Base-by-base conservation (phyloP, 2,113 vertebrate genomes). In the Coryphaenoides rupestris region DNA sequence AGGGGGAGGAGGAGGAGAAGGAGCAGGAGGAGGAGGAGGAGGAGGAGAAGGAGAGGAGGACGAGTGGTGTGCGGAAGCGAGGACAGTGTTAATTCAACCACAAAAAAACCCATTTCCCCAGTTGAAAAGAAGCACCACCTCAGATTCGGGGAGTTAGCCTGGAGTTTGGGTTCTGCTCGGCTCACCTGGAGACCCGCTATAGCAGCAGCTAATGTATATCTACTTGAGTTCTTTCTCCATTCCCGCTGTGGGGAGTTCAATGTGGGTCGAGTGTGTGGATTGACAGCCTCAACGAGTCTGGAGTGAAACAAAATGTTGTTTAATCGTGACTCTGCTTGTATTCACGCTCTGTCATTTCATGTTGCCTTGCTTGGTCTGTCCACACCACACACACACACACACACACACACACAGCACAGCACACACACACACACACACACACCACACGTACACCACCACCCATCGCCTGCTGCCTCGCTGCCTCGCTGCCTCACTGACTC, bases 181-280 rank as follows among this genome's bases (percentile, higher is more conserved):
- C 78, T 80, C 65, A 55, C 64, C 66, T 60, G 52, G 56, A 61
- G 55, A 65, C 60, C 70, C 66, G 54, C 60, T 59, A 55, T 65
- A 65, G 62, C 74, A 74, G 76, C 69, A 12, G 17, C n/a, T 55
- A n/a, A n/a, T n/a, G n/a, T n/a, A 5, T 40, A 40, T 40, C 9
- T 12, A 7, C 9, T 12, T 40, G 13, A 21, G 53, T 55, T 55
- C 7, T 55, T 21, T 55, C 19, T 19, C 53, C 52, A 49, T 49
- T 17, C 15, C 47, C 47, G 17, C 47, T 50, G 47, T n/a, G 16
- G 47, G 15, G n/a, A 50, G 6, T 40, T 40, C 9, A 2, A 2
- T 40, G 6, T 40, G 33, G 33, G 33, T 40, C 5, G 2, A 40
- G 33, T 7, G 9, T 10, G 9, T 12, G 9, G 0, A 40, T 40